Evolutionary conservation across 2,113 vertebrate species (phyloP), one percentile per base, ranked within the genome.

Genomic region (Heterochromis multidens): DNA sequence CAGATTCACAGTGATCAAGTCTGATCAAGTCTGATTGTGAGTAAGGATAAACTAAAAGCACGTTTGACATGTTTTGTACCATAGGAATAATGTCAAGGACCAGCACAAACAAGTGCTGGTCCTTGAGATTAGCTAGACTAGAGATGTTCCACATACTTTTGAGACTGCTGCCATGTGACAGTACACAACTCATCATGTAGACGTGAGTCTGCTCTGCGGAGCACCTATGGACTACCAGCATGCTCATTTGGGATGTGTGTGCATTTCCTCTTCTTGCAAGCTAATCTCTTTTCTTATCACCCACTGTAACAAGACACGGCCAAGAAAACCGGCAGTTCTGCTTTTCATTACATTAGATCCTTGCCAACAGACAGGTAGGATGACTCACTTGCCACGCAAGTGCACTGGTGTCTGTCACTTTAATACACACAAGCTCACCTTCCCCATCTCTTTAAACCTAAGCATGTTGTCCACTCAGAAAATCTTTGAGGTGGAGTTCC

Each of bases 271-370:
- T 79, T 62, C 4, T 76, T 78, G 49, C 19, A 79, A 79, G 60
- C 59, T 46, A 67, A 7, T 60, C 60, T 79, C 57, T 82, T 5
- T 17, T 80, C 83, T 67, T 79, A 83, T 89, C 74, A 59, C n/a
- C 19, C 29, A 7, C 3, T 74, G 82, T 85, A 84, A 87, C 59
- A 60, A 31, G 67, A 92, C 14, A 70, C 63, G 23, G 46, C 57
- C n/a, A 27, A 84, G 52, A 90, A n/a, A n/a, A 90, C 82, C 35
- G 81, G 82, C 84, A 86, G 35, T 89, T 90, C 87, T 90, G 85
- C 89, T 93, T 93, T 90, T 82, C 35, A 84, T 88, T 87, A 59
- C 80, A 81, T 67, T 58, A 35, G 65, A 8, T 29, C 17, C 35
- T 87, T 59, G 19, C 78, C 33, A 86, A 29, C 23, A 78, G 49